phyloP scores from a whole-genome alignment of 2,113 vertebrate species.

The Tauraco erythrolophus region DNA sequence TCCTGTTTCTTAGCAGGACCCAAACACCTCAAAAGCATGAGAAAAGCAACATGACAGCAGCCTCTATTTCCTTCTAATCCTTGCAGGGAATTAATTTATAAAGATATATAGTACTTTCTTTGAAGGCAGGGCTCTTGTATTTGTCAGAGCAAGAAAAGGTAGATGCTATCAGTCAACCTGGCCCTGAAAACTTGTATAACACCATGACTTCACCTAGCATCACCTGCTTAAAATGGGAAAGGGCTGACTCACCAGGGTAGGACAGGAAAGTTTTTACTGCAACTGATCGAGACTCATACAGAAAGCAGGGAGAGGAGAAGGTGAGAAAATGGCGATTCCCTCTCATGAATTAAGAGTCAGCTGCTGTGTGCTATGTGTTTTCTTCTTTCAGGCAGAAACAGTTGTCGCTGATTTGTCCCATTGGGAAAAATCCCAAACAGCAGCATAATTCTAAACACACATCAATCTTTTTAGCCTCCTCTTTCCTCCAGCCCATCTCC shows the following conservation, averaged over 20 bases:
- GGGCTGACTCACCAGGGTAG: background rate
- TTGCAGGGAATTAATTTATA: background rate
- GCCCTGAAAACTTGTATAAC: background rate
- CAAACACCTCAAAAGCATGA: background rate
- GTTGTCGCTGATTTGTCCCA: background rate
- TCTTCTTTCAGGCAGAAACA: background rate
- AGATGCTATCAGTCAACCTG: background rate
- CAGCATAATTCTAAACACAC: background rate
- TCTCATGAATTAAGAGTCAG: background rate
- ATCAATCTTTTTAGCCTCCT: background rate
- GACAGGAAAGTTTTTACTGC: background rate
- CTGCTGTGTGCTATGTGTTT: background rate
- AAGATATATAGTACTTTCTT: background rate
- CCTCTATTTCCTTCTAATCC: background rate
- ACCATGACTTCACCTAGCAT: slow-evolving; percentile 12
- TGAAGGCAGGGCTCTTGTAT: background rate
- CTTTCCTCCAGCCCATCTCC: background rate
- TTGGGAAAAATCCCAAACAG: background rate
- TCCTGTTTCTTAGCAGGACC: background rate
- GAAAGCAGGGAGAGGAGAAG: background rate
- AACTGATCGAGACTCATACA: background rate
- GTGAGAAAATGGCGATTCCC: background rate
- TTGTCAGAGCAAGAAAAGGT: slow-evolving; percentile 28
- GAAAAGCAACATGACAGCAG: background rate
- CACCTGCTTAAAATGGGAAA: background rate